Conservation (phyloP, 2,888 invertebrate species). For the Megalurothrips usitatus region DNA sequence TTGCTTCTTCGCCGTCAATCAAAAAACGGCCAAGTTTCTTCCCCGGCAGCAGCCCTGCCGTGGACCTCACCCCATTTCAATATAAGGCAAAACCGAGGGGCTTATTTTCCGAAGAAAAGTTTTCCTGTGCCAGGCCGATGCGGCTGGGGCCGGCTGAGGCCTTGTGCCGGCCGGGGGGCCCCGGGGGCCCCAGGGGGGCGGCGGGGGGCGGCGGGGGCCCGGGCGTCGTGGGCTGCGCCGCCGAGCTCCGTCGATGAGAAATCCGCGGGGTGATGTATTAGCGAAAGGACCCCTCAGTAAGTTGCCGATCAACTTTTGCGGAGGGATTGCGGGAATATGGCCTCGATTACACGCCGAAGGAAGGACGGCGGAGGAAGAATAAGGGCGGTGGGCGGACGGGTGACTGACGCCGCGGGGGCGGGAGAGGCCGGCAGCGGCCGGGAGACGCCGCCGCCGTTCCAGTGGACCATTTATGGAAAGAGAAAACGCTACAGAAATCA, state of each 20-base stretch:
- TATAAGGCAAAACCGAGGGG: slow-evolving; percentile 11
- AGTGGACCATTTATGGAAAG: not conserved
- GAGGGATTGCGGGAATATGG: slow-evolving; percentile 5
- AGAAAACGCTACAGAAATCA: not conserved
- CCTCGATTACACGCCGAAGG: not conserved
- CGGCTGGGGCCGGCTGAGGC: not conserved
- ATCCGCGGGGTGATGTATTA: slow-evolving; percentile 5
- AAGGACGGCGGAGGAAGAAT: not conserved
- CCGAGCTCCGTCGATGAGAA: not conserved
- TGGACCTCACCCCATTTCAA: not conserved
- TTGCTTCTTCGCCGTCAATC: not conserved
- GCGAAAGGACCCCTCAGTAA: not conserved
- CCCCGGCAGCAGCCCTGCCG: not conserved
- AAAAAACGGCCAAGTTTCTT: not conserved
- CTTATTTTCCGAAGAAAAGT: slow-evolving; percentile 18
- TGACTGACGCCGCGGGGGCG: too few relatives aligned
- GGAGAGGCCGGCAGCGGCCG: not conserved
- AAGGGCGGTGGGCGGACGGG: not conserved
- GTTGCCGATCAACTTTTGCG: slow-evolving; percentile 15
- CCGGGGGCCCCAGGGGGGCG: too few relatives aligned
- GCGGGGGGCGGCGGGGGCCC: not conserved
- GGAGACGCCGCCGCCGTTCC: too few relatives aligned
- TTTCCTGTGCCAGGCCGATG: not conserved
- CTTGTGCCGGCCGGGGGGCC: not conserved
- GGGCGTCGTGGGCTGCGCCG: not conserved